Conservation (phyloP, 1,140 invertebrate species). For the Aphelenchoides fujianensis region DNA sequence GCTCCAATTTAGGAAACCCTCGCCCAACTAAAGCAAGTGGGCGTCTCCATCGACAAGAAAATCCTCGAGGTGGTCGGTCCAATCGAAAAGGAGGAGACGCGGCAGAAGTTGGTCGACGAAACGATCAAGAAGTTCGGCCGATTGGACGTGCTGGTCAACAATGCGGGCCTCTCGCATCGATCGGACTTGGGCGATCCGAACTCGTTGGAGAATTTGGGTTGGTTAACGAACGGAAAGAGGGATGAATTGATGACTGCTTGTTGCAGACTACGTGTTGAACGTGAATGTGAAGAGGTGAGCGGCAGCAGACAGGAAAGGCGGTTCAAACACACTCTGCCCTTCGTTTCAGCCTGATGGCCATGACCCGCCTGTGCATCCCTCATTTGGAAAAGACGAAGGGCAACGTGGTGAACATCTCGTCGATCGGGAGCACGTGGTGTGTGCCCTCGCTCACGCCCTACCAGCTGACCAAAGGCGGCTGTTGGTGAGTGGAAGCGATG, state of each 20-base stretch:
- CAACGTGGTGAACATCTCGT: slow-evolving; percentile 61
- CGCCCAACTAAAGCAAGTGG: too few relatives aligned
- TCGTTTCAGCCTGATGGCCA: neutral
- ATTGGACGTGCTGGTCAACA: slow-evolving; percentile 3
- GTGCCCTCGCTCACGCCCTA: neutral
- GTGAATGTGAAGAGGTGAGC: slow-evolving; percentile 2
- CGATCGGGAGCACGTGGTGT: neutral
- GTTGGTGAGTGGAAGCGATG: too few relatives aligned
- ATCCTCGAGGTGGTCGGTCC: neutral
- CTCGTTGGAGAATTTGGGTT: neutral
- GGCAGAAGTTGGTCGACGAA: slow-evolving; percentile 9
- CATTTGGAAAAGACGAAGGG: slow-evolving; percentile 10
- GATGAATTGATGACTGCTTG: too few relatives aligned
- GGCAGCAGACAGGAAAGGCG: neutral
- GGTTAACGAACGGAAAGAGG: slow-evolving; percentile 8
- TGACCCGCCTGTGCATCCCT: neutral
- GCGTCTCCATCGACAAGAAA: neutral
- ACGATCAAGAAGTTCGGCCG: slow-evolving; percentile 8
- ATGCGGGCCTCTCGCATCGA: neutral
- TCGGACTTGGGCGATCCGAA: neutral
- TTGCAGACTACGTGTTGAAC: neutral
- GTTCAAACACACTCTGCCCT: neutral
- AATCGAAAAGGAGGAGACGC: neutral
- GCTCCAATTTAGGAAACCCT: too few relatives aligned
- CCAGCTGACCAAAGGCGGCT: neutral